Evolutionary conservation across 2,113 vertebrate genomes (phyloP), one percentile per base, ranked within the genome.

Genomic region (Poecilia latipinna): DNA sequence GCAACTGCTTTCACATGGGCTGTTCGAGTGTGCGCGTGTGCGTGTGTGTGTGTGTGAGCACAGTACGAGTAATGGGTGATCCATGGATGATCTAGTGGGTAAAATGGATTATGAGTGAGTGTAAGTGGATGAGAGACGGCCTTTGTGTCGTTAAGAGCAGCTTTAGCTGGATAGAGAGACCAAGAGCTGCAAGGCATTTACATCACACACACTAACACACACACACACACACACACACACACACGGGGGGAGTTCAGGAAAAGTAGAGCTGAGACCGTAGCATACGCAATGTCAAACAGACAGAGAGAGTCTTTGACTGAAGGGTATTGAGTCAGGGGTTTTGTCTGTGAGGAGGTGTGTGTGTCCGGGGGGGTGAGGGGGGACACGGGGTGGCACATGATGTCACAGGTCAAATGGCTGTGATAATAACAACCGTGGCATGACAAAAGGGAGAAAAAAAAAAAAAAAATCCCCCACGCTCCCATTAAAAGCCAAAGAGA

Each of bases 21-120:
- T 19, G 44, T 44, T 62, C 67, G 63, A 12, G 24, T 64, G 17
- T 39, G 32, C 57, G 29, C 19, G 67, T 57, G 68, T 19, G 4
- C 1, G 6, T 31, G 44, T 28, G 32, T 57, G 29, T 15, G 67
- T 57, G 68, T 70, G 61, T 39, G 74, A 75, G n/a, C 76, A 65
- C 66, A 85, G 68, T 79, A 33, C 29, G 69, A 75, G 86, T 88
- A 81, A 75, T 71, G 77, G 81, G 70, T 90, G 88, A 91, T 87
- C 82, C 75, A 83, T 8, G 81, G 81, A 83, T 88, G 87, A 89
- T 85, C 78, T 77, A 79, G 85, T 80, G 85, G 76, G 77, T 74
- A 82, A 90, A 92, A 93, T 86, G 86, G 90, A 93, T 93, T 90
- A 90, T 75, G 61, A 84, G 77, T 81, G 82, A 85, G 80, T 74